Evolutionary conservation across 2,797 vertebrate genomes (phyloP), one percentile per base, ranked within the genome.

Genomic region (Bryconaethiops microstoma): DNA sequence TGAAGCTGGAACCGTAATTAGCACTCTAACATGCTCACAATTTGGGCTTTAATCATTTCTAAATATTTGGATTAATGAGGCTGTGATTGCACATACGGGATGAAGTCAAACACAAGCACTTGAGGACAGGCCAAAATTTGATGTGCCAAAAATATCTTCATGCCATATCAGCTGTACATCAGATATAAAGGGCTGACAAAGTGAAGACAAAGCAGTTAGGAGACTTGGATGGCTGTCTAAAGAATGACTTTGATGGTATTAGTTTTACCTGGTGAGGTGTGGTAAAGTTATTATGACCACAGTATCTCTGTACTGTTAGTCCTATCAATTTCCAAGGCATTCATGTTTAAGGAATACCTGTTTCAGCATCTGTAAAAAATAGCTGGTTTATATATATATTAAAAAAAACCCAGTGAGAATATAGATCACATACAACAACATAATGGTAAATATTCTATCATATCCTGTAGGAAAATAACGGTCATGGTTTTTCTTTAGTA

Each of bases 21-120:
- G 40, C 19, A 14, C 54, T 14, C 35, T 48, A 21, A 74, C 50
- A 29, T n/a, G 68, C 42, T 48, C 68, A 50, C 48, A 45, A 67
- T 48, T 60, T 42, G 21, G 72, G n/a, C 52, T 68, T 75, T 74
- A 80, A 74, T 74, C 67, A 50, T 48, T 72, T 45, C 23, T 67
- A 67, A 80, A 74, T 74, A 80, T 74, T 80, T 67, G 62, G n/a
- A 6, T 80, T 48, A 74, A 74, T 55, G 70, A 74, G 78, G 50
- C 48, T 75, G 21, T 69, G 64, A 48, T 62, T 55, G 42, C 40
- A 54, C 72, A 45, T 52, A 72, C 17, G 68, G 52, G 77, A 54
- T 17, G 5, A 45, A 79, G 63, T 73, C 48, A 75, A 80, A 80
- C 40, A 54, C 45, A 63, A 64, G 64, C 54, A 70, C 64, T 72